phyloP scores from a whole-genome alignment of 2,797 vertebrate genomes.

The Oceanodroma leucorhoa region DNA sequence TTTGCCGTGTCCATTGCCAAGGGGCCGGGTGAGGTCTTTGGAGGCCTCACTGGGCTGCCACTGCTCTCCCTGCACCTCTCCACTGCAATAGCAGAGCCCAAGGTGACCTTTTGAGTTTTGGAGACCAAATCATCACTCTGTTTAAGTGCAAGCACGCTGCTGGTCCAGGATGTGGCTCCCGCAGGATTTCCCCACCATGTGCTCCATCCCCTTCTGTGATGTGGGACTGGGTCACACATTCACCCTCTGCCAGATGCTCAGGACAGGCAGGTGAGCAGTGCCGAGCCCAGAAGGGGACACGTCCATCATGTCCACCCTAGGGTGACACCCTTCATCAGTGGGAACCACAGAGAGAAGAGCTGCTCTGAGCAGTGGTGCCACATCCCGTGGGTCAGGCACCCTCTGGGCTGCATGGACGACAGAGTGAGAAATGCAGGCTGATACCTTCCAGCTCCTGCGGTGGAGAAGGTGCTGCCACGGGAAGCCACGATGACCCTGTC shows the following conservation, averaged over 20 bases:
- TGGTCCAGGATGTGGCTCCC: background rate
- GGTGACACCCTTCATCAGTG: accelerated
- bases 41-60: background rate
- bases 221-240: background rate
- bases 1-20: accelerated
- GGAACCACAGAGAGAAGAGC: background rate
- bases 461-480: background rate
- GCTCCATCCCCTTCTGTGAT: background rate
- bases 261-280: background rate
- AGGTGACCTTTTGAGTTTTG: background rate
- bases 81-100: background rate
- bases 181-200: accelerated
- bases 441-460: accelerated
- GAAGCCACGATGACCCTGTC: background rate
- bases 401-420: accelerated
- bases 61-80: background rate
- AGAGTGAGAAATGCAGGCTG: accelerated
- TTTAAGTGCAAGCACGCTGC: accelerated
- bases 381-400: background rate
- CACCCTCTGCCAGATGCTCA: background rate
- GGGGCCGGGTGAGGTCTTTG: background rate
- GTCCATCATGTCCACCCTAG: background rate
- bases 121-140: accelerated
- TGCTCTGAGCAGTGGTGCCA: background rate
- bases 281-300: accelerated